phyloP scores from a whole-genome alignment of 23 tunicate species.

The Ciona savignyi region DNA sequence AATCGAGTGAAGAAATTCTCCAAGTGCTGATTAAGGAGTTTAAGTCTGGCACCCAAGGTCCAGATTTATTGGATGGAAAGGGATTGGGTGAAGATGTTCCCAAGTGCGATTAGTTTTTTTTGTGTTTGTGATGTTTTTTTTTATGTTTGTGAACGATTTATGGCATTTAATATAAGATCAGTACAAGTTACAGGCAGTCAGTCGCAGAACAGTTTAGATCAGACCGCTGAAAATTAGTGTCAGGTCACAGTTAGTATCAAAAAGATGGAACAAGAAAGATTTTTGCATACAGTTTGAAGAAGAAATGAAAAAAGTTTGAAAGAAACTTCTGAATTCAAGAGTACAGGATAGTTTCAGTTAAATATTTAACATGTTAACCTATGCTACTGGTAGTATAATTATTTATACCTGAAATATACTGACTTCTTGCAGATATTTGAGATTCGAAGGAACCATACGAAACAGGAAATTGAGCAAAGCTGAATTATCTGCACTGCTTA shows the following conservation, averaged over 20 bases:
- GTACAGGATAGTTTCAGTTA: background rate
- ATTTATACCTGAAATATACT: background rate
- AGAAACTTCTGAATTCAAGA: background rate
- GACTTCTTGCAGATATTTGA: constrained; percentile 35
- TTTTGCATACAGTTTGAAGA: background rate
- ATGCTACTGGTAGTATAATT: no score
- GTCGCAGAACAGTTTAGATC: no score
- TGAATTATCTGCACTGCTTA: constrained; percentile 54
- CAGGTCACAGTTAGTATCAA: no score
- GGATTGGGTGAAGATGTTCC: constrained; percentile 84
- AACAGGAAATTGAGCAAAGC: constrained; percentile 66
- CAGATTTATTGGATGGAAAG: constrained; percentile 58
- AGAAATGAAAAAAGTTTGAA: background rate
- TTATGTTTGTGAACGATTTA: background rate
- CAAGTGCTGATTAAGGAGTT: constrained; percentile 63
- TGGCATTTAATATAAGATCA: background rate
- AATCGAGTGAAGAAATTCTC: constrained; percentile 58
- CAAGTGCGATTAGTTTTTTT: constrained; percentile 38
- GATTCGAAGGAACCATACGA: constrained; percentile 54
- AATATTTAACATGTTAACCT: no score
- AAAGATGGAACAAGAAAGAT: no score
- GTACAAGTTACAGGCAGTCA: background rate
- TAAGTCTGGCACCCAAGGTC: constrained; percentile 53
- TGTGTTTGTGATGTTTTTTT: constrained; percentile 1
- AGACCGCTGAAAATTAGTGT: no score